These are phyloP conservation scores for Drosophila mojavensis DNA, from an alignment of 1,140 invertebrate species.

Conservation along the genomic window DNA sequence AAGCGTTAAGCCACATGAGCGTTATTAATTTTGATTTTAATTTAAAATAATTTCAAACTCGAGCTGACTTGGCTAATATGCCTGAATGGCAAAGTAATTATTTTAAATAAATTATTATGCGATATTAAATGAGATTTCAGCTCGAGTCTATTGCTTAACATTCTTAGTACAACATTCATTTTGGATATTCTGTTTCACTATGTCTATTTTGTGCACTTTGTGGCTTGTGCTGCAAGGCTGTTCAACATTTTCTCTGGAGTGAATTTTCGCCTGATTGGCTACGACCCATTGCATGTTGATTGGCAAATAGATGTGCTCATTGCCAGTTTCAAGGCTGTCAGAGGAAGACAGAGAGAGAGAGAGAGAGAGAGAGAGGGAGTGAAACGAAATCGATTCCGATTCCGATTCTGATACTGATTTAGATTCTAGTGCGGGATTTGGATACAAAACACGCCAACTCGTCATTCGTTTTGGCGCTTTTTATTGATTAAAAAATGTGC, in stretches of 20 bases:
- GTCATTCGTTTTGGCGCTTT: constrained; percentile 48
- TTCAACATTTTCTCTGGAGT: constrained; percentile 38
- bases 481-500: constrained; percentile 82
- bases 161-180: background rate
- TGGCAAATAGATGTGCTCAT: constrained; percentile 54
- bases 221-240: constrained; percentile 9
- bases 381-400: no score
- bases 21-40: constrained; percentile 21
- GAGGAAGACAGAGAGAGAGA: constrained; percentile 16
- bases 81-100: background rate
- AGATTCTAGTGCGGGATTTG: constrained; percentile 18
- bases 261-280: constrained; percentile 47
- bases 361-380: no score
- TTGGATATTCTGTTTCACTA: background rate
- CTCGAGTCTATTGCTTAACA: background rate
- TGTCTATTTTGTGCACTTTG: background rate
- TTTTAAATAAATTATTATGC: background rate
- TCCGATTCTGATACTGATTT: constrained; percentile 1
- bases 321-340: constrained; percentile 39
- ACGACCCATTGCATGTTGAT: constrained; percentile 55
- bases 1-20: constrained; percentile 26
- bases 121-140: background rate
- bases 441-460: constrained; percentile 57
- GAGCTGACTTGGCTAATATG: background rate
- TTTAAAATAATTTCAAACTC: constrained; percentile 10